Evolutionary conservation across 2,797 vertebrate species (phyloP).

Genomic region (Rhabdophis nuchalis): DNA sequence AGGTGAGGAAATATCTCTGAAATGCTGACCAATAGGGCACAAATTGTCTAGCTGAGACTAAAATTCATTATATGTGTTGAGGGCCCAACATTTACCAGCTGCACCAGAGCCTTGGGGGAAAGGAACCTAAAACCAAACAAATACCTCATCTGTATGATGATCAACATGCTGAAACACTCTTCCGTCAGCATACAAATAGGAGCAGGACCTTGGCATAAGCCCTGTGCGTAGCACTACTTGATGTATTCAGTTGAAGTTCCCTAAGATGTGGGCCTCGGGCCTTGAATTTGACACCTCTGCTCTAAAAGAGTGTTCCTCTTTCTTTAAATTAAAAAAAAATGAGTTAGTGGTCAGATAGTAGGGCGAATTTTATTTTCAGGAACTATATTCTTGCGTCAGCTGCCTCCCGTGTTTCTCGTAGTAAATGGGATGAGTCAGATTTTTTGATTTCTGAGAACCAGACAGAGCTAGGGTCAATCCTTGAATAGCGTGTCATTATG

Average conservation of each 20-base stretch:
- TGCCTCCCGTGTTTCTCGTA: not conserved
- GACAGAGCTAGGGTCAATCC: not conserved
- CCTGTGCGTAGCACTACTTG: not conserved
- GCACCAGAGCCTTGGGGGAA: not conserved
- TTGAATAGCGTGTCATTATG: not conserved
- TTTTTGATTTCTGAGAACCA: constrained; percentile 9
- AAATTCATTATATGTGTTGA: not conserved
- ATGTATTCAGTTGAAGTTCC: not conserved
- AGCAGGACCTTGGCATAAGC: not conserved
- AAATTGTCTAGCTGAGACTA: not conserved
- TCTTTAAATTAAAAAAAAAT: not conserved
- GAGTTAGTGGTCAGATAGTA: not conserved
- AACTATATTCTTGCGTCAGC: not conserved
- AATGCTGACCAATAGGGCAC: not conserved
- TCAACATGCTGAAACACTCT: not conserved
- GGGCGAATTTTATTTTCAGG: not conserved
- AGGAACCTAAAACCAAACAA: not conserved
- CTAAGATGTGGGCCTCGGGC: not conserved
- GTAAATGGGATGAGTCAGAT: not conserved
- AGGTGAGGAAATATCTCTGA: not conserved
- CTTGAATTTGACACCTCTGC: too few relatives aligned
- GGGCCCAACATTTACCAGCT: not conserved
- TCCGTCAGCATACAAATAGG: not conserved
- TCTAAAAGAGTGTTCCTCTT: not conserved
- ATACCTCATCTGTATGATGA: not conserved